Percentiles rank a stretch among this genome's conserved stretches.
Conservation (phyloP, 92 coral and sea anemone genomes). For the Zoanthus sociatus region DNA sequence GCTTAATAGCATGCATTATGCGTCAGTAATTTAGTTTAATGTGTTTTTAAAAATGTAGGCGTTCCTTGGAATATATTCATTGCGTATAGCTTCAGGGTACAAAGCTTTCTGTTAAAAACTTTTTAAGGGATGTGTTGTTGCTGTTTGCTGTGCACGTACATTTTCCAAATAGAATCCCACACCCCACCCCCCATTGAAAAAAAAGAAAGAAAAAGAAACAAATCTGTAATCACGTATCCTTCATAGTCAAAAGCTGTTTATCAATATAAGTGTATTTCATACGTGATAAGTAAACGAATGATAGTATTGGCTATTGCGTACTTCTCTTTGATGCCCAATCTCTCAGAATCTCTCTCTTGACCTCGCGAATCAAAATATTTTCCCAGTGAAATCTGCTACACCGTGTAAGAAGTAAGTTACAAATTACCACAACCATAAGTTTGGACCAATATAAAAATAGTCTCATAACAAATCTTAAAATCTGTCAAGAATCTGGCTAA, state of each 20-base stretch:
- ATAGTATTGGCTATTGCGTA: too few relatives aligned
- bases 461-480: neutral
- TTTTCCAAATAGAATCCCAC: neutral
- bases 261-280: too few relatives aligned
- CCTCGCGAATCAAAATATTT: neutral
- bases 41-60: neutral
- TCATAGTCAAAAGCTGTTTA: too few relatives aligned
- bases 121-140: neutral
- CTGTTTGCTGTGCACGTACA: neutral
- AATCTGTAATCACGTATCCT: too few relatives aligned
- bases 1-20: too few relatives aligned
- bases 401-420: neutral
- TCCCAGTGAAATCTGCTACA: neutral
- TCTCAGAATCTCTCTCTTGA: too few relatives aligned
- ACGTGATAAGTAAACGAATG: too few relatives aligned
- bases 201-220: too few relatives aligned
- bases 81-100: neutral
- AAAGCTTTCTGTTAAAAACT: neutral
- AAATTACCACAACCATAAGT: neutral
- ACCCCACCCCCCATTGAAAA: too few relatives aligned
- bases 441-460: neutral
- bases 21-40: neutral
- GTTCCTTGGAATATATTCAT: neutral
- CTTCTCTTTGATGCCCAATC: too few relatives aligned
- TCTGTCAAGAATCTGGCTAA: neutral